These are phyloP conservation scores for Hermaeophaga mercurialis DNA, from an alignment of 2,888 invertebrate genomes.

Conservation along the genomic window DNA sequence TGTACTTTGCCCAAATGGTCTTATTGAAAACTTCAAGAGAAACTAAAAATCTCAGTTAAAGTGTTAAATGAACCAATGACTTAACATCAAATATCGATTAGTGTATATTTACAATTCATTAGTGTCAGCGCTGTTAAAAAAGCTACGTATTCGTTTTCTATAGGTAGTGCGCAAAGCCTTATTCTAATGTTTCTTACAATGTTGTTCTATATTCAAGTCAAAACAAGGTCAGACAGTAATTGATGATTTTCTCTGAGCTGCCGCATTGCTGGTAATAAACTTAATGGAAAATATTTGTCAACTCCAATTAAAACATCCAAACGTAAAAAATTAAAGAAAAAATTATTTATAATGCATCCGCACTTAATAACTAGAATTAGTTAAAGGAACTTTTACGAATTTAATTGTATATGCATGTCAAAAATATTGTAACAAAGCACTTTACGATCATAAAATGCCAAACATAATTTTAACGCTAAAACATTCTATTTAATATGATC, in stretches of 20 bases:
- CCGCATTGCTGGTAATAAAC: conserved; percentile 26
- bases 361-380: conserved; percentile 16
- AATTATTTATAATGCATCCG: conserved; percentile 13
- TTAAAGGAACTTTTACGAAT: conserved; percentile 3
- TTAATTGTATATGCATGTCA: not conserved
- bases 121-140: conserved; percentile 15
- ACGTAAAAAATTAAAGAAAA: conserved; percentile 10
- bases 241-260: conserved; percentile 25
- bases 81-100: conserved; percentile 25
- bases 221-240: conserved; percentile 35
- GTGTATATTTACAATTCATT: conserved; percentile 25
- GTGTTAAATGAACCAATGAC: conserved; percentile 17
- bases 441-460: too few relatives aligned
- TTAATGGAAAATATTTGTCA: conserved; percentile 40
- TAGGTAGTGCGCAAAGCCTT: not conserved
- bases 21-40: too few relatives aligned
- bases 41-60: not conserved
- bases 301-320: conserved; percentile 20
- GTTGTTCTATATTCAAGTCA: conserved; percentile 27
- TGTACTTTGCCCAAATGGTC: too few relatives aligned
- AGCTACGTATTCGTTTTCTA: conserved; percentile 2
- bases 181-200: conserved; percentile 1
- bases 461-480: too few relatives aligned
- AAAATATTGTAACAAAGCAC: too few relatives aligned
- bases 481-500: too few relatives aligned